A percentile compares a stretch with the other conserved stretches of the same genome.
These are phyloP conservation scores for Cyanoliseus patagonus DNA, from an alignment of 2,113 vertebrate genomes.

Conservation along the genomic window DNA sequence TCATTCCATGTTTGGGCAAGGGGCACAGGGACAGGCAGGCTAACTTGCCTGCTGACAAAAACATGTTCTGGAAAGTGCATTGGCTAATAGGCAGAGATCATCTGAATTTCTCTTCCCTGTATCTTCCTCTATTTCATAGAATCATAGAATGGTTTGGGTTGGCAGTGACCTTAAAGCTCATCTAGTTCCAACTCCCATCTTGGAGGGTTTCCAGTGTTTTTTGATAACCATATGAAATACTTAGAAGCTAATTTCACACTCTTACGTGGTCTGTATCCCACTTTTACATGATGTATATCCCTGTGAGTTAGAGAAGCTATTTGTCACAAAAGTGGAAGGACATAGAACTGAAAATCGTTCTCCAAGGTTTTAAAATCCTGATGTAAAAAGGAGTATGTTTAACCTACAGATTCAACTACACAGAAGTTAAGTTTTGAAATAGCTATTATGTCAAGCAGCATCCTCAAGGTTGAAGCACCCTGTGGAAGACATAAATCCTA, in stretches of 20 bases:
- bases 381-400: background rate
- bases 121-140: background rate
- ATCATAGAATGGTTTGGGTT: background rate
- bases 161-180: background rate
- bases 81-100: background rate
- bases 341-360: background rate
- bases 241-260: background rate
- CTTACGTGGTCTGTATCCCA: background rate
- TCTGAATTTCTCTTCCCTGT: background rate
- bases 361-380: background rate
- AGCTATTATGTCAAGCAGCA: background rate
- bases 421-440: background rate
- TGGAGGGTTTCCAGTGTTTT: background rate
- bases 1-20: background rate
- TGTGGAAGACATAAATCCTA: background rate
- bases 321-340: background rate
- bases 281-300: background rate
- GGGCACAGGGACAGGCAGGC: background rate
- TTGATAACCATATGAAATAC: background rate
- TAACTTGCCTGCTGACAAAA: background rate
- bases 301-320: background rate
- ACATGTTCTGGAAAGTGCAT: background rate
- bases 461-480: background rate
- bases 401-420: background rate
- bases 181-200: background rate